phyloP scores from a whole-genome alignment of 2,797 vertebrate species.

The Smutsia temminckii region DNA sequence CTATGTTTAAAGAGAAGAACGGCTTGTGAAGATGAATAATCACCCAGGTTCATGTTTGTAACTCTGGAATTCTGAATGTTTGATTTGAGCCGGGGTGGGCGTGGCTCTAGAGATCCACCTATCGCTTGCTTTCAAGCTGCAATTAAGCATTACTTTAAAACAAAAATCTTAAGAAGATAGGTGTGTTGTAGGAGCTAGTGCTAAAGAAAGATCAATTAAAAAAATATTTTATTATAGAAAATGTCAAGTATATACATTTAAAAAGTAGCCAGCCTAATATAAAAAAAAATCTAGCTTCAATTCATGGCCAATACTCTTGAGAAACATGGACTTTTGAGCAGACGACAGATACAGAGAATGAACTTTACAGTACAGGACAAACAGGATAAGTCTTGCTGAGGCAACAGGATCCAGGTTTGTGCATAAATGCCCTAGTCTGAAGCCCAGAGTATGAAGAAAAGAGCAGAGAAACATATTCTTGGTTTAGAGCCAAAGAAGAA shows the following conservation, averaged over 20 bases:
- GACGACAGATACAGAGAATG: not conserved
- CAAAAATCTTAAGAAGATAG: not conserved
- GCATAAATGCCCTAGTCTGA: not conserved
- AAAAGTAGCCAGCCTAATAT: not conserved
- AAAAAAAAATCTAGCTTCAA: not conserved
- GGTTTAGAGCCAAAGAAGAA: conserved; percentile 16
- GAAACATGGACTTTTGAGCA: not conserved
- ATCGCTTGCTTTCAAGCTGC: conserved; percentile 5
- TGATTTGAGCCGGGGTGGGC: not conserved
- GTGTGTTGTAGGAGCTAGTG: not conserved
- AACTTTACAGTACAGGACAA: not conserved
- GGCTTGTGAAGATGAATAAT: not conserved
- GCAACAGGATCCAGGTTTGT: not conserved
- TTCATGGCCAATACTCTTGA: not conserved
- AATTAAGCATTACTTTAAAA: conserved; percentile 6
- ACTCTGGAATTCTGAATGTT: not conserved
- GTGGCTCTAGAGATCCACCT: not conserved
- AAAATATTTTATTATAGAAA: not conserved
- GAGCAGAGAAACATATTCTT: not conserved
- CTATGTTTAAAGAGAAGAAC: conserved; percentile 36
- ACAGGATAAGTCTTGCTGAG: not conserved
- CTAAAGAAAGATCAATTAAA: not conserved
- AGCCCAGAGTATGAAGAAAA: not conserved
- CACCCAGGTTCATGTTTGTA: not conserved
- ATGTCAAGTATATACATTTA: not conserved